phyloP scores from a whole-genome alignment of 2,113 vertebrate genomes.

The Corythoichthys haematopterus region DNA sequence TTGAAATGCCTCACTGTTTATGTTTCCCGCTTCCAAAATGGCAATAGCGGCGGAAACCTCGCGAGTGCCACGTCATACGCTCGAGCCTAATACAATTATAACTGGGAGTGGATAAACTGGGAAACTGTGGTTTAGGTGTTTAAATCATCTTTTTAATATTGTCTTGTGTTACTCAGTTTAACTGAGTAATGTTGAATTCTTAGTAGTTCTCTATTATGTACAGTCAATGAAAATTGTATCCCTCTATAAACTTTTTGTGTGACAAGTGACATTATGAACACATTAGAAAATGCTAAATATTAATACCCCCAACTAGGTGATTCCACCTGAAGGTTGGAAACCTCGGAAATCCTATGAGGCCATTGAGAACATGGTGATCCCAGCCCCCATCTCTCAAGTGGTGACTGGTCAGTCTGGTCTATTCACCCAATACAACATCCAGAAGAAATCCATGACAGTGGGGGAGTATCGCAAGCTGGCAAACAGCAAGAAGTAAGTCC shows the following conservation, averaged over 20 bases:
- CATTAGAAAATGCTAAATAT: background rate
- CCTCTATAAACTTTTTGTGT: background rate
- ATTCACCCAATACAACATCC: constrained; percentile 98
- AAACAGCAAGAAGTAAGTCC: constrained; percentile 89
- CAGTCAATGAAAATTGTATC: background rate
- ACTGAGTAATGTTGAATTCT: too few species aligned
- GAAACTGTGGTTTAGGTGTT: too few species aligned
- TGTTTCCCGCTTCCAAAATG: too few species aligned
- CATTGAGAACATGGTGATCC: constrained; percentile 92
- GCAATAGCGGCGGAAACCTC: too few species aligned
- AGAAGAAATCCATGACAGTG: constrained; percentile 97
- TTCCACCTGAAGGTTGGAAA: constrained; percentile 87
- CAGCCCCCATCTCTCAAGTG: constrained; percentile 93
- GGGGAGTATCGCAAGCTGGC: constrained; percentile 90
- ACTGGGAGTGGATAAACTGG: too few species aligned
- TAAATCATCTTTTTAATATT: too few species aligned
- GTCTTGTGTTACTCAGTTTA: too few species aligned
- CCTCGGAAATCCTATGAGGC: constrained; percentile 85
- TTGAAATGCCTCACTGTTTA: too few species aligned
- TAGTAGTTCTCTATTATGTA: too few species aligned
- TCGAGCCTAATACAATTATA: too few species aligned
- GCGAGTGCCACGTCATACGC: too few species aligned
- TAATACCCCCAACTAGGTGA: constrained; percentile 50
- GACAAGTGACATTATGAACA: background rate
- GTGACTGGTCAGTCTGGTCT: constrained; percentile 95